Conservation (phyloP, 2,888 invertebrate species). For the Torymus tubicola region DNA sequence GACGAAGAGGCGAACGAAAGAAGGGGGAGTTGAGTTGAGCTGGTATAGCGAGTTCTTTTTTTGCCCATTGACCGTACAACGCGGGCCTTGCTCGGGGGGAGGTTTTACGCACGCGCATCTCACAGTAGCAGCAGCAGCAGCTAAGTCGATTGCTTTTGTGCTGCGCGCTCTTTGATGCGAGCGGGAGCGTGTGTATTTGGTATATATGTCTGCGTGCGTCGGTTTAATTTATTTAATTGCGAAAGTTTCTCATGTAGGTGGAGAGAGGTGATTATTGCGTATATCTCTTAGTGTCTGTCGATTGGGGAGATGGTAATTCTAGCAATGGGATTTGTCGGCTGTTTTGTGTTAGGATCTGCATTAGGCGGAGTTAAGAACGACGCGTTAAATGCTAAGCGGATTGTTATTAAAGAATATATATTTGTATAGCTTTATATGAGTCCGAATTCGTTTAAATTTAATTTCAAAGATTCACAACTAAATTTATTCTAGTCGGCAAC, state of each 20-base stretch:
- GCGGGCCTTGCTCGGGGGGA: too few species aligned
- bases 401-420: too few species aligned
- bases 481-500: too few species aligned
- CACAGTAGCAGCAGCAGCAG: not conserved
- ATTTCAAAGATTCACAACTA: too few species aligned
- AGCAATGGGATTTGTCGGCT: not conserved
- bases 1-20: not conserved
- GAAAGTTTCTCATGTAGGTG: conserved; percentile 20
- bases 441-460: too few species aligned
- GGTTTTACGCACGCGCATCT: too few species aligned
- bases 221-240: conserved; percentile 54
- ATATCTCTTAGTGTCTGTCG: not conserved
- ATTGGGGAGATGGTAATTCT: conserved; percentile 39
- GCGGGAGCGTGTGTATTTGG: not conserved
- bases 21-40: not conserved
- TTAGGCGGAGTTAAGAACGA: too few species aligned
- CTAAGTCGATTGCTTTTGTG: conserved; percentile 54
- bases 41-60: conserved; percentile 40
- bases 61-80: conserved; percentile 30
- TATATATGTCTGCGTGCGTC: not conserved
- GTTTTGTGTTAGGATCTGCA: too few species aligned
- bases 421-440: too few species aligned
- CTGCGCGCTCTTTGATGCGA: conserved; percentile 34
- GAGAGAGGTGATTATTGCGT: not conserved
- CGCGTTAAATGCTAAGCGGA: too few species aligned